Evolutionary conservation across 1,140 invertebrate species (phyloP).

Genomic region (Zaprionus vittiger): DNA sequence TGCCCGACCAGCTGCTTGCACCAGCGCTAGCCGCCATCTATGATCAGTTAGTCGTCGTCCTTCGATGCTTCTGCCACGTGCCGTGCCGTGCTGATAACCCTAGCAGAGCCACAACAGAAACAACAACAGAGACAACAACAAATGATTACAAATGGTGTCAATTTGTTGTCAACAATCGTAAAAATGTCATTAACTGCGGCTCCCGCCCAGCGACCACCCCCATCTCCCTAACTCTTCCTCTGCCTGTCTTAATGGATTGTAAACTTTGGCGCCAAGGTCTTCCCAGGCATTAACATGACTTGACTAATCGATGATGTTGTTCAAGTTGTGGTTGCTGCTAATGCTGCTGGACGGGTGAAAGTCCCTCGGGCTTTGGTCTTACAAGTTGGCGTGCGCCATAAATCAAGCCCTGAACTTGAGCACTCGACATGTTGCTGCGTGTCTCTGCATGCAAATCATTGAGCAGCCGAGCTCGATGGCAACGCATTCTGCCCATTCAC

Average conservation of each 20-base stretch:
- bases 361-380: constrained; percentile 47
- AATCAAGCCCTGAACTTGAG: constrained; percentile 77
- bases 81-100: constrained; percentile 54
- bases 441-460: constrained; percentile 65
- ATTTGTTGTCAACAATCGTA: constrained; percentile 80
- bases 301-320: constrained; percentile 44
- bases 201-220: constrained; percentile 29
- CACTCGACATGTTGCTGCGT: constrained; percentile 53
- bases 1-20: constrained; percentile 76
- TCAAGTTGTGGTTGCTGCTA: not conserved
- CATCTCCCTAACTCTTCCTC: not conserved
- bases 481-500: not conserved
- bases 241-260: constrained; percentile 61
- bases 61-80: constrained; percentile 56
- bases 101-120: constrained; percentile 18
- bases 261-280: constrained; percentile 71
- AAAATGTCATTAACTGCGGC: constrained; percentile 64
- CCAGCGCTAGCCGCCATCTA: constrained; percentile 67
- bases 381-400: constrained; percentile 63
- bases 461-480: constrained; percentile 35
- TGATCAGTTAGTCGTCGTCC: constrained; percentile 42
- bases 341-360: constrained; percentile 12
- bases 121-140: constrained; percentile 25
- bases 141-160: constrained; percentile 75
- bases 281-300: constrained; percentile 34